These are phyloP conservation scores for Noctua comes DNA, from an alignment of 2,888 invertebrate species.

Conservation along the genomic window DNA sequence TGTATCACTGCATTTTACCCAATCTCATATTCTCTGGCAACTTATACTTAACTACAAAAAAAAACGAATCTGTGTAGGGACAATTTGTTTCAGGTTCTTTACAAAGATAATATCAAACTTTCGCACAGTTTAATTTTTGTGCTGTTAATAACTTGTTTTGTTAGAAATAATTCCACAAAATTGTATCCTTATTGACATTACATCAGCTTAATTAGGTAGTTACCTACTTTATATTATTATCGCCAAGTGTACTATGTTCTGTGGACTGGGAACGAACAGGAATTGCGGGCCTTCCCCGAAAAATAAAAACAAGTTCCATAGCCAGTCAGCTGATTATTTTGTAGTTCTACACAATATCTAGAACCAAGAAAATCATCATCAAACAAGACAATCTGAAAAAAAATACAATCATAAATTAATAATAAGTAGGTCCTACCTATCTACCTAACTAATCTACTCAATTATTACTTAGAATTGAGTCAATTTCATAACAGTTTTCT, in stretches of 20 bases:
- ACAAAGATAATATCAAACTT: neutral
- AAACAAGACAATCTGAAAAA: neutral
- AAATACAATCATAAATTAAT: neutral
- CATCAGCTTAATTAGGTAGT: neutral
- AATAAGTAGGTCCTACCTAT: neutral
- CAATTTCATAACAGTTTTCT: neutral
- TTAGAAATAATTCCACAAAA: neutral
- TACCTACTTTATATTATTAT: neutral
- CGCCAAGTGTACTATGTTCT: neutral
- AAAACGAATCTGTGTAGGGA: neutral
- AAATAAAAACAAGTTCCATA: neutral
- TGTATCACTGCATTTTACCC: neutral
- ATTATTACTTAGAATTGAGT: neutral
- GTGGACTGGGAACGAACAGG: neutral
- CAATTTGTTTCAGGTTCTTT: neutral
- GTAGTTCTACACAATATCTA: neutral
- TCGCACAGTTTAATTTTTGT: neutral
- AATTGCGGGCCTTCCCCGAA: slow-evolving; percentile 38
- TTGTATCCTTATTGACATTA: neutral
- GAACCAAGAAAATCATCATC: too few relatives aligned
- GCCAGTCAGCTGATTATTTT: neutral
- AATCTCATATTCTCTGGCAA: neutral
- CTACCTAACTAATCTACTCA: neutral
- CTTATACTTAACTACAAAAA: neutral
- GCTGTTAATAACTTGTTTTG: neutral